Base-by-base conservation (phyloP, 1,140 invertebrate species). In the Augochlora pura region DNA sequence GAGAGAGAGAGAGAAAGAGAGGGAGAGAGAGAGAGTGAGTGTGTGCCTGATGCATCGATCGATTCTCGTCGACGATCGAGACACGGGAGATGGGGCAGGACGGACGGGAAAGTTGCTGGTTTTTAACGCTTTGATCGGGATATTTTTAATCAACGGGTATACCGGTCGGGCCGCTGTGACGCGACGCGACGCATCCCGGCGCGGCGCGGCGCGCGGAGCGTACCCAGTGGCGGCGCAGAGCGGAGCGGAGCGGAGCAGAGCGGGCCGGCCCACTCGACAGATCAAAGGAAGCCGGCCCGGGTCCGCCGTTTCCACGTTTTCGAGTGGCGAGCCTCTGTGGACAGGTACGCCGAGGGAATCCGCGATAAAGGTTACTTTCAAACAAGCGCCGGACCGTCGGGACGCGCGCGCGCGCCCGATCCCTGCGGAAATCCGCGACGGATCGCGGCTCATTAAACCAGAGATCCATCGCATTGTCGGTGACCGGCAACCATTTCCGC, bases 81-180 rank as follows among this genome's bases (percentile, higher is more conserved):
- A 9, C 21, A 7, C n/a, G 7, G 75, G 6, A 18, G 21, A 57
- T 59, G 2, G 42, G 68, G 71, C 70, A 42, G 12, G 18, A n/a
- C 42, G 57, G 57, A 23, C 67, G 67, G 25, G 39, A 27, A 63
- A 70, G 57, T 63, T 63, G 57, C 21, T 62, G 74, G 12, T 78
- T 78, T 78, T 78, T 57, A 72, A 71, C 76, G 71, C 76, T 78
- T 78, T 72, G 76, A 78, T 78, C 76, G 76, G 46, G 60, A 78
- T 72, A 78, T 78, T 78, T 78, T 78, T 78, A 78, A 78, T 78
- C 76, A 78, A 72, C 76, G 76, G 59, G 68, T 78, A 78, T 72
- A 64, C 38, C 32, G 14, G 59, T 16, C 16, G 12, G 23, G 1
- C 32, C 32, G 32, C 32, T 14, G n/a, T 42, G 49, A 63, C 68